Base-by-base conservation (phyloP, 2,797 vertebrate species). In the Sternotherus odoratus region DNA sequence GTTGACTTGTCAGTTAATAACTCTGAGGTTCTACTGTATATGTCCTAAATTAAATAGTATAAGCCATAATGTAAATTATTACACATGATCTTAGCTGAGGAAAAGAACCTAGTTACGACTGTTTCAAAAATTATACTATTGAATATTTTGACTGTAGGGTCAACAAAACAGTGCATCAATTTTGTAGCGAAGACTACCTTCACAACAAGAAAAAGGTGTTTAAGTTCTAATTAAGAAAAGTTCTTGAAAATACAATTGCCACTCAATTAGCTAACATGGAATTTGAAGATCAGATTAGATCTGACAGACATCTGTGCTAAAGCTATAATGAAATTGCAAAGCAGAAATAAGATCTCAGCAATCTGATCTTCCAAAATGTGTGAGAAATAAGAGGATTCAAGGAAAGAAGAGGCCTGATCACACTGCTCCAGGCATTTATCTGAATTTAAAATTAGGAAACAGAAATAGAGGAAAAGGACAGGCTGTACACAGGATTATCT, bases 231-330 rank as follows among this genome's bases (percentile, higher is more conserved):
- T 97, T 96, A 95, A n/a, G 89, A 95, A 96, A 93, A 93, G 89
- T 82, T 92, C 95, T 98, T 97, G 95, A 96, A 95, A 95, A 97
- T 96, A 96, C 85, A 95, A 94, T 94, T 95, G 90, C 88, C 91
- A 96, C 93, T 53, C 53, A 53, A 24, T 96, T 96, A 97, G 83
- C 96, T 85, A 97, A 97, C 95, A 94, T 66, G 90, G 93, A 92
- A 95, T 85, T 96, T 96, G 87, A 95, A 97, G 89, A 94, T 95
- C 90, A 89, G 79, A 95, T 96, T 87, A 89, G 87, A 94, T 91
- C 93, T 94, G 95, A 97, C 91, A 95, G 96, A 94, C 93, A 96
- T 95, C 95, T 95, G 88, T 69, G 91, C 92, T 86, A 83, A 95
- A 93, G 95, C 82, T 95, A 92, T 97, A 43, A 53, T 96, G 96